phyloP scores from a whole-genome alignment of 1,140 invertebrate species.

The Himalopsyche phryganea region DNA sequence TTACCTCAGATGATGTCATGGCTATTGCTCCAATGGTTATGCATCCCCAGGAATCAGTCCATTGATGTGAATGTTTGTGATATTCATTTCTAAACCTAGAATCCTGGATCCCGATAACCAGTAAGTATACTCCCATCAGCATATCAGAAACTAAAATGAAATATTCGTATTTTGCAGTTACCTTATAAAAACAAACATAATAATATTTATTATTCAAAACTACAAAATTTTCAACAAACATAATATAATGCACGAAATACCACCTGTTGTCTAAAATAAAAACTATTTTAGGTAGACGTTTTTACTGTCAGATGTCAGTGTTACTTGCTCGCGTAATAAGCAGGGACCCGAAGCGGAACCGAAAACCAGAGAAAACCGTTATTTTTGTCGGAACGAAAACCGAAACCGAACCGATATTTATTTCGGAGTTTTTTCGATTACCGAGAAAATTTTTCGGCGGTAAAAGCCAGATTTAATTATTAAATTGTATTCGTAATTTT shows the following conservation, averaged over 20 bases:
- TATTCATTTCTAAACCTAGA: slow-evolving; percentile 62
- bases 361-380: too few species aligned
- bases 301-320: too few species aligned
- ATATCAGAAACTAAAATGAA: slow-evolving; percentile 63
- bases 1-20: slow-evolving; percentile 67
- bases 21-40: slow-evolving; percentile 61
- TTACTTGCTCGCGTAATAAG: too few species aligned
- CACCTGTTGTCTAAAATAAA: neutral
- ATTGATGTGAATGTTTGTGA: slow-evolving; percentile 56
- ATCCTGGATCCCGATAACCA: slow-evolving; percentile 68
- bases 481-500: too few species aligned
- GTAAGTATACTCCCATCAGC: slow-evolving; percentile 75
- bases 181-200: too few species aligned
- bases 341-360: too few species aligned
- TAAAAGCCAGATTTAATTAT: too few species aligned
- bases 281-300: too few species aligned
- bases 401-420: too few species aligned
- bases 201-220: neutral
- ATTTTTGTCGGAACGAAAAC: too few species aligned
- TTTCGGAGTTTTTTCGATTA: too few species aligned
- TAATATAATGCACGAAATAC: neutral
- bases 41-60: slow-evolving; percentile 69
- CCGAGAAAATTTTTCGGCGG: too few species aligned
- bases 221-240: neutral
- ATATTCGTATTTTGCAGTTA: slow-evolving; percentile 4